These are phyloP conservation scores for Bradypodion ventrale DNA, from an alignment of 2,797 vertebrate genomes.

Conservation along the genomic window DNA sequence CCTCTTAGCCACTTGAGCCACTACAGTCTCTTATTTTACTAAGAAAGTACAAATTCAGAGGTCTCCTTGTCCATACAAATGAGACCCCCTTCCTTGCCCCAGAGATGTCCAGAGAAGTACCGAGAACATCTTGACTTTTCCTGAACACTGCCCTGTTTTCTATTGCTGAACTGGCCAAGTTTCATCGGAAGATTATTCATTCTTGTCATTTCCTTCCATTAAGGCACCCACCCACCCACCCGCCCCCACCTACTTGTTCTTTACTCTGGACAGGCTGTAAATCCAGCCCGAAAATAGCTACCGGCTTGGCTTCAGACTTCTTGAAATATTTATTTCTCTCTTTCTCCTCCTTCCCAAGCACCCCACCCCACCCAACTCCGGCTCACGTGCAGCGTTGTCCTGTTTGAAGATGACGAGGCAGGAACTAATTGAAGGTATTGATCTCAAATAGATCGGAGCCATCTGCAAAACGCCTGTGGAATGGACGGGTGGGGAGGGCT, in stretches of 20 bases:
- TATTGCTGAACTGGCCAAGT: conserved; percentile 47
- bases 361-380: neutral
- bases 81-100: neutral
- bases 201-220: conserved; percentile 42
- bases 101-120: too few relatives aligned
- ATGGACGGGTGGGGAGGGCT: too few relatives aligned
- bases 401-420: conserved; percentile 45
- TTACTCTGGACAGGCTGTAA: conserved; percentile 65
- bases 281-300: conserved; percentile 67
- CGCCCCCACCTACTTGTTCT: conserved; percentile 48
- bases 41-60: neutral
- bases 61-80: neutral
- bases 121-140: too few relatives aligned
- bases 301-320: conserved; percentile 51
- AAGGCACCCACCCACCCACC: conserved; percentile 26
- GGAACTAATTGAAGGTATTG: conserved; percentile 61
- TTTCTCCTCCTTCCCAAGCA: neutral
- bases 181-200: conserved; percentile 56
- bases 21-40: too few relatives aligned
- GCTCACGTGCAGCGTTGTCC: neutral
- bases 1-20: too few relatives aligned
- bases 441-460: conserved; percentile 45
- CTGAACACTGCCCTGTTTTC: conserved; percentile 12
- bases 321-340: conserved; percentile 68
- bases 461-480: neutral